Base-by-base conservation (phyloP, 1,140 invertebrate species). In the Drosophila orena region DNA sequence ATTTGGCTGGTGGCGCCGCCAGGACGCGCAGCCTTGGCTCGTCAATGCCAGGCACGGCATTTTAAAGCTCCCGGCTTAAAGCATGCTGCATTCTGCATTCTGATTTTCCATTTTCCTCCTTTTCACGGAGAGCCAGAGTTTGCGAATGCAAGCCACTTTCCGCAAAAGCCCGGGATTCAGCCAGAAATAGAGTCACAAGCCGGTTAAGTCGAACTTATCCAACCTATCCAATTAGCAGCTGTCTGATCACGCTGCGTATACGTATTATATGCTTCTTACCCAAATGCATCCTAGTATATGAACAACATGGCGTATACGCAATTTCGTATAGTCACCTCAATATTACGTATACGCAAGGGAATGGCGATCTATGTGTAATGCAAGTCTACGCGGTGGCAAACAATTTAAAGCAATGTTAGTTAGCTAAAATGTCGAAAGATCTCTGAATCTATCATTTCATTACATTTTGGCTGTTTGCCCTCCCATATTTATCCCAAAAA, bases 21-120 rank as follows among this genome's bases (percentile, higher is more conserved):
- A 55, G 77, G 83, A 69, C 83, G 83, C 50, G 62, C 71, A 89
- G 79, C 83, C 83, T 88, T 86, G 83, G 79, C 53, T 71, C 60
- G 46, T 50, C 56, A 64, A 71, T 55, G 49, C 44, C 53, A 71
- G 55, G 72, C 54, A 66, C 57, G 52, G 14, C 44, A 55, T 54
- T 86, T 83, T 85, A 85, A 85, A 81, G 81, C 83, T 68, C 57
- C 46, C 49, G 35, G 74, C 68, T 77, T 66, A 59, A 75, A 75
- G 54, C 30, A 27, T 24, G 35, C 35, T 62, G 37, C 14, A 34
- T 43, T 46, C 17, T 17, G 17, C 17, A 24, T 24, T 24, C 24
- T 24, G 54, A 15, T 46, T 58, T 58, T 35, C 3, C 42, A 17
- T 17, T 17, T 17, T 17, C 6, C 1, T 17, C 37, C 35, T 49